Percentiles rank a stretch among this genome's conserved stretches.
These are phyloP conservation scores for Dendroctonus valens DNA, from an alignment of 1,140 invertebrate genomes.

Conservation along the genomic window DNA sequence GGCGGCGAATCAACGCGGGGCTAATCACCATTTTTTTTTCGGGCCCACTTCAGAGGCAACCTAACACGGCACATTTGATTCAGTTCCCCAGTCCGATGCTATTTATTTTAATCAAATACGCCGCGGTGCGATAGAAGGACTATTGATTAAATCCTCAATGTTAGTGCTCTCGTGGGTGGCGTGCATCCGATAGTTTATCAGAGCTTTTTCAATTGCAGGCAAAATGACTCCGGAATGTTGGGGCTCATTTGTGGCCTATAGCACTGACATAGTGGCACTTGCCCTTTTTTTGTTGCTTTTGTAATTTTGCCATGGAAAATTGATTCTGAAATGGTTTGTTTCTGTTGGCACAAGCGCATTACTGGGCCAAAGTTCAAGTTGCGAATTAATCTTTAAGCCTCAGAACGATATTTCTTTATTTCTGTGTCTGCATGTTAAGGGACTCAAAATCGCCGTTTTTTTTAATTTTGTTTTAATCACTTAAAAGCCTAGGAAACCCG, in stretches of 20 bases:
- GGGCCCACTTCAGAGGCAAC: too few species aligned
- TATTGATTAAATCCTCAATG: background rate
- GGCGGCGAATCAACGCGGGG: conserved; percentile 2
- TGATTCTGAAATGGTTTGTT: conserved; percentile 14
- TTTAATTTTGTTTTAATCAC: too few species aligned
- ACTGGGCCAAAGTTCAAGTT: conserved; percentile 12
- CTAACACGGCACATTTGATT: too few species aligned
- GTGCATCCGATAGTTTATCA: too few species aligned
- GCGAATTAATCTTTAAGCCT: conserved; percentile 13
- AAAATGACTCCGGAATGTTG: too few species aligned
- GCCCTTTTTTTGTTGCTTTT: background rate
- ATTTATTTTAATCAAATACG: too few species aligned
- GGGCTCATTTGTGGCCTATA: background rate
- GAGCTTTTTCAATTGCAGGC: too few species aligned
- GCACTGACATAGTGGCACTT: background rate
- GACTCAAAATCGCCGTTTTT: too few species aligned
- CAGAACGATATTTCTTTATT: conserved; percentile 3
- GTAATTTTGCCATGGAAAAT: background rate
- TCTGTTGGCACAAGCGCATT: conserved; percentile 11
- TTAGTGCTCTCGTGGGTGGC: background rate
- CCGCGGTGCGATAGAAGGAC: background rate
- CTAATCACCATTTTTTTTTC: too few species aligned
- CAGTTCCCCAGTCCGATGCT: too few species aligned
- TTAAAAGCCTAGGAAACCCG: too few species aligned
- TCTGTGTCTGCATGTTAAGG: background rate